Percentiles rank a stretch among this genome's conserved stretches.
Evolutionary conservation across 1,140 invertebrate species (phyloP).

Genomic region (Bombus confusus): DNA sequence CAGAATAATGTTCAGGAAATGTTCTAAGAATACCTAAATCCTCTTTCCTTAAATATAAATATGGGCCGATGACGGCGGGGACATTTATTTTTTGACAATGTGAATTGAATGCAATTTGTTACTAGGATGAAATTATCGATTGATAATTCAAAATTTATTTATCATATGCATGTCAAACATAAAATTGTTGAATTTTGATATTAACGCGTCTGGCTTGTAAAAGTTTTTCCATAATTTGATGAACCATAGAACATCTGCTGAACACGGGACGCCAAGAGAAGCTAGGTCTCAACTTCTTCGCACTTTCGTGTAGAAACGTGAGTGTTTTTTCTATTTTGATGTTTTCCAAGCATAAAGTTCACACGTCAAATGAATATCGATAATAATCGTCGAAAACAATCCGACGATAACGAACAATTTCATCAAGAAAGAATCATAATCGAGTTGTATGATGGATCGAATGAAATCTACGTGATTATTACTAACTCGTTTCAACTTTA

Average conservation of each 20-base stretch:
- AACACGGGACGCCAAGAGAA: not conserved
- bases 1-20: not conserved
- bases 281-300: not conserved
- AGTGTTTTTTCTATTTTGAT: not conserved
- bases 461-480: not conserved
- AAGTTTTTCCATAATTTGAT: too few species aligned
- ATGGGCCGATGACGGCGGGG: not conserved
- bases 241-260: not conserved
- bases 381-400: too few species aligned
- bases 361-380: not conserved
- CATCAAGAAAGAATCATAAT: too few species aligned
- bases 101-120: not conserved
- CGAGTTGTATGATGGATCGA: not conserved
- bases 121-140: not conserved
- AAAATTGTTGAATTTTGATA: not conserved
- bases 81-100: not conserved
- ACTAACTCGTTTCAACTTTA: not conserved
- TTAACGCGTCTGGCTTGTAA: not conserved
- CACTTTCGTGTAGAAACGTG: conserved; percentile 13
- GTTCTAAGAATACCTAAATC: not conserved
- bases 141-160: not conserved
- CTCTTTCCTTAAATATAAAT: not conserved
- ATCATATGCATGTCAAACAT: not conserved
- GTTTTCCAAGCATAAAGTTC: not conserved
- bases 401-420: not conserved